phyloP scores from a whole-genome alignment of 2,113 vertebrate genomes.

The Hippocampus mohnikei region DNA sequence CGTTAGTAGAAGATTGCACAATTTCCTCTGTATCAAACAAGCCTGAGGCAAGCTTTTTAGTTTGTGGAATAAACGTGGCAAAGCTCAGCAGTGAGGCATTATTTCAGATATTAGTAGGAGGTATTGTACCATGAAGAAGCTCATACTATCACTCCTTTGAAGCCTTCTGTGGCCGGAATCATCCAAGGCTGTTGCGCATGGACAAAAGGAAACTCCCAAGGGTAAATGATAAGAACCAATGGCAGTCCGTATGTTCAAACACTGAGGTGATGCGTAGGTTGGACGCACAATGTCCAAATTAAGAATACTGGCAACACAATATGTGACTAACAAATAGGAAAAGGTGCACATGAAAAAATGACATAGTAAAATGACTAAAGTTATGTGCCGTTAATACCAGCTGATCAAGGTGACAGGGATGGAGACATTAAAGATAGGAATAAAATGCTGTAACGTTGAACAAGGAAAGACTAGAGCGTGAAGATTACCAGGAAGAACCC shows the following conservation, averaged over 20 bases:
- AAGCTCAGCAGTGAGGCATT: slow-evolving; percentile 9
- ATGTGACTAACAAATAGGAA: too few species aligned
- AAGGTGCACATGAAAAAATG: too few species aligned
- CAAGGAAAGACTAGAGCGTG: too few species aligned
- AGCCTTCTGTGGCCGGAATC: background rate
- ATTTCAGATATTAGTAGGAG: slow-evolving; percentile 14
- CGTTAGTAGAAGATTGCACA: slow-evolving; percentile 30
- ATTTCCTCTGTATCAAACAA: slow-evolving; percentile 39
- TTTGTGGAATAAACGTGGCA: slow-evolving; percentile 37
- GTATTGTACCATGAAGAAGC: slow-evolving; percentile 6
- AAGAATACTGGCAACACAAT: too few species aligned
- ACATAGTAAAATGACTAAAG: too few species aligned
- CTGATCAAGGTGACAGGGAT: too few species aligned
- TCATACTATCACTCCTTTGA: background rate
- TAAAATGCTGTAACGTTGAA: too few species aligned
- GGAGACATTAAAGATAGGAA: too few species aligned
- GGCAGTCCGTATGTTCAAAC: background rate
- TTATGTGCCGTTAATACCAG: too few species aligned
- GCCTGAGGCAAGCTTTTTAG: slow-evolving; percentile 29
- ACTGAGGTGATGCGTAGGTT: too few species aligned
- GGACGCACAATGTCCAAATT: too few species aligned
- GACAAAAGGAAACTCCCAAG: background rate
- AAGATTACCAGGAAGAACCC: too few species aligned
- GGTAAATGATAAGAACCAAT: background rate
- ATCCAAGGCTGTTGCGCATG: background rate